Base-by-base conservation (phyloP, 2,888 invertebrate species). In the Euclidia mi region DNA sequence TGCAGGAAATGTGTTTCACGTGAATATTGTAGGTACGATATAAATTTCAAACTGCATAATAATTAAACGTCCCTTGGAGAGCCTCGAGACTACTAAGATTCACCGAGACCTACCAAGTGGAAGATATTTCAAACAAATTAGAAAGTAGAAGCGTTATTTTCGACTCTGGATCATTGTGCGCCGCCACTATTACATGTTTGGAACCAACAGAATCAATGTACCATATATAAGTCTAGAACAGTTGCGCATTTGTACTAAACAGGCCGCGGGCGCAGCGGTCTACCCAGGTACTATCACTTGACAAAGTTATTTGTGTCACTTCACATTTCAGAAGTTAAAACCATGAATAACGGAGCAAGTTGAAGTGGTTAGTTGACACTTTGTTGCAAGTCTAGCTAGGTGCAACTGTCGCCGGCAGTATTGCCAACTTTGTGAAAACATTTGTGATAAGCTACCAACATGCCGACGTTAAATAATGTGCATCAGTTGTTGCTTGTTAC, bases 321-420 rank as follows among this genome's bases (percentile, higher is more conserved):
- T 77, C 73, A 78, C 79, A 79, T 84, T 78, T 77, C 79, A 65
- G 56, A 72, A 84, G 81, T 84, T 81, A 61, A 64, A 48, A 71
- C 66, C 65, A 65, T 75, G 78, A 71, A 64, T 71, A 79, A 73
- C 72, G 66, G 79, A 69, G 78, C 74, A 76, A 86, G 82, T 87
- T 82, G 84, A 82, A 88, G 82, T 81, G 84, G 84, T 84, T 85
- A 81, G 84, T 81, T 88, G 89, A 87, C 84, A 90, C 84, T 88
- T 89, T 86, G 89, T 87, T 87, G 85, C 86, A 82, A 85, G 87
- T 86, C 85, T 82, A 70, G 77, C 76, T 72, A 84, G 90, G 88
- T 89, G 84, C 85, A 75, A 79, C 83, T 84, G 80, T 50, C 68
- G 66, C 12, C 61, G 75, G 71, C 81, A 79, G 73, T 76, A 78